These are phyloP conservation scores for Dendrolimus houi DNA, from an alignment of 2,888 invertebrate genomes.

Conservation along the genomic window DNA sequence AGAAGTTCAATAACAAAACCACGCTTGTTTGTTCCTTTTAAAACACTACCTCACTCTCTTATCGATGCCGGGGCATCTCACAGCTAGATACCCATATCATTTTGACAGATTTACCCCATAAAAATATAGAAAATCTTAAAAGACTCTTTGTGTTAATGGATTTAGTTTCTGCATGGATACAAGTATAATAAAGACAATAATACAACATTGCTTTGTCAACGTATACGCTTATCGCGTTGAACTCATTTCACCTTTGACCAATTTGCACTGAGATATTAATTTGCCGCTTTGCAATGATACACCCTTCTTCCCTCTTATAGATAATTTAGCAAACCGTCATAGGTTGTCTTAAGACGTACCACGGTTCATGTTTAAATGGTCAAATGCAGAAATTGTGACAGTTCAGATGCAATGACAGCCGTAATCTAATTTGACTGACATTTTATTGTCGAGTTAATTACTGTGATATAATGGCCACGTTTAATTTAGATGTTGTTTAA, in stretches of 20 bases:
- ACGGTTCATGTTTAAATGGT: slow-evolving; percentile 25
- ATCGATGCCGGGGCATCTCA: too few species aligned
- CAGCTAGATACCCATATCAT: too few species aligned
- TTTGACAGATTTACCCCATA: background rate
- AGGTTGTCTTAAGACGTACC: slow-evolving; percentile 3
- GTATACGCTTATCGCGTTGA: slow-evolving; percentile 37
- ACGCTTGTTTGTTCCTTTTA: too few species aligned
- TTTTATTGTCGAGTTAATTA: slow-evolving; percentile 50
- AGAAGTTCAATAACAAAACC: too few species aligned
- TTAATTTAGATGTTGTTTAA: slow-evolving; percentile 29
- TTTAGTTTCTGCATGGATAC: slow-evolving; percentile 30
- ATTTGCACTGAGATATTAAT: slow-evolving; percentile 47
- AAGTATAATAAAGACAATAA: slow-evolving; percentile 22
- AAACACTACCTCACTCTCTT: too few species aligned
- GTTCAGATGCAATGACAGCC: slow-evolving; percentile 33
- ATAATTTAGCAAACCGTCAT: background rate
- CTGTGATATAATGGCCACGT: slow-evolving; percentile 33
- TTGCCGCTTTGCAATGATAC: slow-evolving; percentile 28
- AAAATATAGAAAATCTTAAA: background rate
- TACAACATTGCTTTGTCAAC: slow-evolving; percentile 46
- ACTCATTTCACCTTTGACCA: slow-evolving; percentile 53
- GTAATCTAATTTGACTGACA: slow-evolving; percentile 40
- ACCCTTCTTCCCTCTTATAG: slow-evolving; percentile 9
- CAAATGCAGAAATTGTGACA: slow-evolving; percentile 34
- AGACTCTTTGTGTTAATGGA: slow-evolving; percentile 9